A percentile compares a stretch with the other conserved stretches of the same genome.
These are phyloP conservation scores for Zalophus californianus DNA, from an alignment of 2,797 vertebrate species.

Conservation along the genomic window DNA sequence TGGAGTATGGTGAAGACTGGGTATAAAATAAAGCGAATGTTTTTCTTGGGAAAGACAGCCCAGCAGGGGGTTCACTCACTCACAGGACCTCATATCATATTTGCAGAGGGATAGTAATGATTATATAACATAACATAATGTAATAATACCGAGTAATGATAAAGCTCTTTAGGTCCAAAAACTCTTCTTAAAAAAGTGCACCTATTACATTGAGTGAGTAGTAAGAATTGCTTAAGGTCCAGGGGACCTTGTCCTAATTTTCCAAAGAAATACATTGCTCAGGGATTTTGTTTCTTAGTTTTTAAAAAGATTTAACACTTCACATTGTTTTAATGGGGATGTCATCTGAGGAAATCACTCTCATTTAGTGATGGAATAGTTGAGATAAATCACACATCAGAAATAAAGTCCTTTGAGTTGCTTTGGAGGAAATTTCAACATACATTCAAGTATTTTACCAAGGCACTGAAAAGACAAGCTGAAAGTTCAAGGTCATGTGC, in stretches of 20 bases:
- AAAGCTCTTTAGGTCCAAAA: not conserved
- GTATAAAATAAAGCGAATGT: not conserved
- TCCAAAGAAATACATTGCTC: slow-evolving; percentile 36
- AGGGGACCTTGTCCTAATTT: slow-evolving; percentile 32
- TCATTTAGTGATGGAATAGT: not conserved
- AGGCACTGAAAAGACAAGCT: not conserved
- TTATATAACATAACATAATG: not conserved
- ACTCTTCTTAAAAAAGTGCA: not conserved
- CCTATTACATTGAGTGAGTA: slow-evolving; percentile 30
- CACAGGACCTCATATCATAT: not conserved
- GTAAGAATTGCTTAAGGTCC: slow-evolving; percentile 43
- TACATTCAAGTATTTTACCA: not conserved
- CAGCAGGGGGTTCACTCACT: not conserved
- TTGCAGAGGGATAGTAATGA: not conserved
- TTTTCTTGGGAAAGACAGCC: slow-evolving; percentile 12
- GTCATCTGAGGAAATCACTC: not conserved
- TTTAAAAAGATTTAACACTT: not conserved
- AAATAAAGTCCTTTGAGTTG: slow-evolving; percentile 19
- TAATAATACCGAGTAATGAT: not conserved
- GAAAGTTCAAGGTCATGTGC: slow-evolving; percentile 49
- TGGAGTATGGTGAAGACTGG: not conserved
- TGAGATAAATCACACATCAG: not conserved
- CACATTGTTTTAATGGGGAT: not conserved
- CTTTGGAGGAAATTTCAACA: slow-evolving; percentile 16
- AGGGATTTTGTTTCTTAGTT: slow-evolving; percentile 35